Conservation (phyloP, 2,113 vertebrate species). For the Sturnus vulgaris region DNA sequence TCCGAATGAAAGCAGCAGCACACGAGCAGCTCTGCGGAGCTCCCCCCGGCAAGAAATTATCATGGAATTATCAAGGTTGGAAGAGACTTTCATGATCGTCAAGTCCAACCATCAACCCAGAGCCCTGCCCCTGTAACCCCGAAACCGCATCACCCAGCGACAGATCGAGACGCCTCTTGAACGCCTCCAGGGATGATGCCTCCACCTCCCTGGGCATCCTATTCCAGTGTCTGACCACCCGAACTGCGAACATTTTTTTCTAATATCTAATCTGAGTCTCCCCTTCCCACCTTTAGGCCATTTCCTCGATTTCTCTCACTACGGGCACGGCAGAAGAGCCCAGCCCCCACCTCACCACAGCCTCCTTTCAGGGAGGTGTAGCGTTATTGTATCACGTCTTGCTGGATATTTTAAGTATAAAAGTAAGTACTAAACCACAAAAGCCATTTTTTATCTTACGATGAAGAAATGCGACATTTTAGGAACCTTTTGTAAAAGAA, state of each 20-base stretch:
- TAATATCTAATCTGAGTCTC: too few species aligned
- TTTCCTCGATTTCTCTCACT: too few species aligned
- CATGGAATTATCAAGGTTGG: neutral
- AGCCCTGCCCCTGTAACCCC: neutral
- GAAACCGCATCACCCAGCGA: neutral
- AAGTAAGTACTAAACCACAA: neutral
- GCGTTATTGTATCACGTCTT: rapidly evolving
- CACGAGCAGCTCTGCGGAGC: neutral
- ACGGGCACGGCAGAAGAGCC: too few species aligned
- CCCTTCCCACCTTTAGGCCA: too few species aligned
- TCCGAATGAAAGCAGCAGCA: rapidly evolving
- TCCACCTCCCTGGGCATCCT: neutral
- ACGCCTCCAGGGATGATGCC: too few species aligned
- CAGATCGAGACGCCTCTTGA: rapidly evolving
- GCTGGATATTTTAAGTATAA: neutral
- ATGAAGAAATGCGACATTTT: neutral
- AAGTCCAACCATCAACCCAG: neutral
- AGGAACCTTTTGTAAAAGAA: rapidly evolving
- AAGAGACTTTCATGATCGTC: neutral
- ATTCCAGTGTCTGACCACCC: rapidly evolving
- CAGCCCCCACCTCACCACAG: neutral
- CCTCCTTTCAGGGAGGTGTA: too few species aligned
- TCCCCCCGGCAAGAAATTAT: rapidly evolving
- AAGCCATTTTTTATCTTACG: rapidly evolving
- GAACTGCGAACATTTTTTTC: rapidly evolving